A percentile compares a stretch with the other conserved stretches of the same genome.
phyloP scores from a whole-genome alignment of 2,113 vertebrate species.

The Hiodon alosoides region DNA sequence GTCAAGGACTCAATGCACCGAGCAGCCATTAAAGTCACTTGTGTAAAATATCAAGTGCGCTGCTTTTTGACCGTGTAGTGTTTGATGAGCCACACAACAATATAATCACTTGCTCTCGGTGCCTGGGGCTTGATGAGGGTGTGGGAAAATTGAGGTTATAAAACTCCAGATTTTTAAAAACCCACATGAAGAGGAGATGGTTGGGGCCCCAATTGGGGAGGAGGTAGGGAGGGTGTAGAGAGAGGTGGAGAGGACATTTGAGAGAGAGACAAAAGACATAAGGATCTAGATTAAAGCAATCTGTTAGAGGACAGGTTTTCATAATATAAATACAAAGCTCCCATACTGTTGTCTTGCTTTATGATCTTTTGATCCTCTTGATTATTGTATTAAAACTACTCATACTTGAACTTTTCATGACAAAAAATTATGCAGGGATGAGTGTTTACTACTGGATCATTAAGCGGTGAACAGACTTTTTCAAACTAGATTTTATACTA shows the following conservation, averaged over 20 bases:
- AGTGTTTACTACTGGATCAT: too few relatives aligned
- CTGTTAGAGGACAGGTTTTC: too few relatives aligned
- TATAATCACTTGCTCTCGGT: constrained; percentile 49
- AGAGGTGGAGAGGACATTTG: not conserved
- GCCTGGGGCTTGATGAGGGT: constrained; percentile 29
- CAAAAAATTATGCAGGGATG: too few relatives aligned
- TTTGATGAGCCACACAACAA: constrained; percentile 47
- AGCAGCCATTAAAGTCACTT: constrained; percentile 54
- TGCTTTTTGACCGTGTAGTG: constrained; percentile 44
- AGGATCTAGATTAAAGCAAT: constrained; percentile 18
- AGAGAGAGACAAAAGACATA: constrained; percentile 6
- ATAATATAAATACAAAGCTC: too few relatives aligned
- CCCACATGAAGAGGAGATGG: constrained; percentile 19
- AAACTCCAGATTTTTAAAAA: constrained; percentile 28
- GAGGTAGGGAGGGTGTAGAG: not conserved
- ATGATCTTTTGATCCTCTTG: too few relatives aligned
- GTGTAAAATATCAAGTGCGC: constrained; percentile 47
- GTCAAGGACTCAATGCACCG: constrained; percentile 41
- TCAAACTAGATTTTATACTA: too few relatives aligned
- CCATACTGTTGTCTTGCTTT: too few relatives aligned
- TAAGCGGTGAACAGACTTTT: too few relatives aligned
- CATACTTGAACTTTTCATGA: too few relatives aligned
- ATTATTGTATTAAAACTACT: too few relatives aligned
- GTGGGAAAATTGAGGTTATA: constrained; percentile 35
- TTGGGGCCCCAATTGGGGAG: constrained; percentile 11